Evolutionary conservation across 92 coral and sea anemone genomes (phyloP).

Genomic region (Scolanthus callimorphus): DNA sequence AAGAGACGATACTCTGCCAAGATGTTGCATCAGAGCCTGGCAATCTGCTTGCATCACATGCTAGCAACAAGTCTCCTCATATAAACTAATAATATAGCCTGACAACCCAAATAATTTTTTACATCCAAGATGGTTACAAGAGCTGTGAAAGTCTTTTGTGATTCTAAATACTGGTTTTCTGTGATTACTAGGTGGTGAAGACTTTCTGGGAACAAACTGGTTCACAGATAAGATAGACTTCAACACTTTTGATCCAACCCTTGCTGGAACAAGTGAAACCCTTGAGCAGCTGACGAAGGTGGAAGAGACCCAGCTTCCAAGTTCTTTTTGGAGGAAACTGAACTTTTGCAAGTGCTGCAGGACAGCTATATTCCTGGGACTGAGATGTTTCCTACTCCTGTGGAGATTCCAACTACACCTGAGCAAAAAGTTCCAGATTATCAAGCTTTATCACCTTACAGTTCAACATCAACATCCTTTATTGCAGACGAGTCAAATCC

Average conservation of each 20-base stretch:
- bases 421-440: slow-evolving; percentile 90
- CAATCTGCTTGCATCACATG: slow-evolving; percentile 28
- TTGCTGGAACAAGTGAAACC: slow-evolving; percentile 36
- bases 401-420: slow-evolving; percentile 46
- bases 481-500: slow-evolving; percentile 13
- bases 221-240: slow-evolving; percentile 93
- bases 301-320: slow-evolving; percentile 21
- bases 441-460: slow-evolving; percentile 44
- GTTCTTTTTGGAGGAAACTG: slow-evolving; percentile 4
- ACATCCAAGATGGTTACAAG: neutral
- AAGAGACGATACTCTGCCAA: no score
- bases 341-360: slow-evolving; percentile 2
- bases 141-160: neutral
- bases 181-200: slow-evolving; percentile 46
- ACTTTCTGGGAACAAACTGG: slow-evolving; percentile 75
- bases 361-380: slow-evolving; percentile 11
- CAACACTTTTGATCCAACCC: slow-evolving; percentile 31
- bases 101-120: neutral
- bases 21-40: slow-evolving; percentile 18
- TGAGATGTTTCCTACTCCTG: slow-evolving; percentile 12
- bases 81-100: no score
- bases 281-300: slow-evolving; percentile 25
- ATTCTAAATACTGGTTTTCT: neutral
- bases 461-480: slow-evolving; percentile 7
- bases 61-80: slow-evolving; percentile 24